phyloP scores from a whole-genome alignment of 2,113 vertebrate species.

The Prionailurus bengalensis region DNA sequence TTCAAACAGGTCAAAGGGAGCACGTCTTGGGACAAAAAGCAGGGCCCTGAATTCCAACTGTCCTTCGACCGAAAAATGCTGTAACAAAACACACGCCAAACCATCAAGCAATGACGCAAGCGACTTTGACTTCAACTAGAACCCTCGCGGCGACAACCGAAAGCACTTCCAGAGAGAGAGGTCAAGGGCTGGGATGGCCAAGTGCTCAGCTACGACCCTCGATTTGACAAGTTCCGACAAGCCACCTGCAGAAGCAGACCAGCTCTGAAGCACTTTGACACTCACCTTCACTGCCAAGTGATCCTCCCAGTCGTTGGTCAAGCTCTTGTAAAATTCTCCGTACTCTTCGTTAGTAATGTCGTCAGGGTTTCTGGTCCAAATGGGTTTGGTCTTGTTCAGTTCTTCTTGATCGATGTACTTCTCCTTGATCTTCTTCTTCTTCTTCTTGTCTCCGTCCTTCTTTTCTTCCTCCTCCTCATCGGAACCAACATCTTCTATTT shows the following conservation, averaged over 20 bases:
- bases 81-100: not conserved
- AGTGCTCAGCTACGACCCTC: not conserved
- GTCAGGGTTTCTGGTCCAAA: conserved; percentile 98
- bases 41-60: conserved; percentile 97
- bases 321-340: conserved; percentile 97
- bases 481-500: conserved; percentile 93
- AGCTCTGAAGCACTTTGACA: accelerated
- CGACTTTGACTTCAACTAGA: too few relatives aligned
- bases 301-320: conserved; percentile 94
- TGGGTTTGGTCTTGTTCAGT: conserved; percentile 83
- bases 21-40: conserved; percentile 95
- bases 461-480: conserved; percentile 93
- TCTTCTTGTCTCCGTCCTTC: conserved; percentile 91
- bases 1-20: conserved; percentile 97
- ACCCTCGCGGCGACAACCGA: accelerated
- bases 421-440: conserved; percentile 88
- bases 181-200: accelerated
- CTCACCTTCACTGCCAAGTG: conserved; percentile 93
- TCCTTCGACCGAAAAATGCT: conserved; percentile 99
- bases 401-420: conserved; percentile 92
- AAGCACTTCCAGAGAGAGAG: accelerated
- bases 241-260: accelerated
- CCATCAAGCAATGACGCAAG: accelerated
- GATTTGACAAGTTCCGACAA: too few relatives aligned
- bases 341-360: conserved; percentile 98